phyloP scores from a whole-genome alignment of 1,140 invertebrate species.

The Ceratina japonica region DNA sequence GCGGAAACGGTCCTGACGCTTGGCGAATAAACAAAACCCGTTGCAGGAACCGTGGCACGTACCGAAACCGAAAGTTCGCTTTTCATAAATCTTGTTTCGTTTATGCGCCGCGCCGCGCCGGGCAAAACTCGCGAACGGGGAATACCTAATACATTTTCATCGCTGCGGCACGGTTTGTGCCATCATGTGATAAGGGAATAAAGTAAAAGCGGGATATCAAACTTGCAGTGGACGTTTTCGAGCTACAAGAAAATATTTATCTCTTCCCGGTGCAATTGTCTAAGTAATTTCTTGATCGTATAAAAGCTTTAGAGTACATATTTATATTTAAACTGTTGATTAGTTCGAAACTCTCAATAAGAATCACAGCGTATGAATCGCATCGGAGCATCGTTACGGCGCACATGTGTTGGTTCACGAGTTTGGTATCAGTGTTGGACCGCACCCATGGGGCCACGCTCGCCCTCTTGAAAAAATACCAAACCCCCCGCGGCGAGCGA shows the following conservation, averaged over 20 bases:
- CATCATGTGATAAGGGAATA: neutral
- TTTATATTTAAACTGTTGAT: constrained; percentile 1
- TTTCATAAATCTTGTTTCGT: constrained; percentile 12
- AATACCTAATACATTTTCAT: neutral
- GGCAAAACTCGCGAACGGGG: neutral
- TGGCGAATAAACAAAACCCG: constrained; percentile 11
- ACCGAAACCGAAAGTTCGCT: neutral
- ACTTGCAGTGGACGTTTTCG: neutral
- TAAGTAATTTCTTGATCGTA: no score
- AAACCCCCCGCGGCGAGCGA: constrained; percentile 73
- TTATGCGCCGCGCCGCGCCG: neutral
- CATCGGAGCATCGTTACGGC: constrained; percentile 48
- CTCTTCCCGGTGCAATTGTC: no score
- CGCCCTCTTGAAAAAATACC: constrained; percentile 74
- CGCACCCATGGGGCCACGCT: constrained; percentile 67
- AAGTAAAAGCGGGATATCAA: neutral
- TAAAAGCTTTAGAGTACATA: no score
- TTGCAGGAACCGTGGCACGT: neutral
- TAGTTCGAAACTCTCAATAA: neutral
- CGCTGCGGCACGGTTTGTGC: neutral
- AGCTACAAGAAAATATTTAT: neutral
- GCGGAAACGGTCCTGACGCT: neutral
- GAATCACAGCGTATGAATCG: constrained; percentile 39
- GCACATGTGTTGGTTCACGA: constrained; percentile 25
- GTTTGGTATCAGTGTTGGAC: constrained; percentile 57